phyloP scores from a whole-genome alignment of 2,797 vertebrate genomes.

The Platyrinchus mystaceus region DNA sequence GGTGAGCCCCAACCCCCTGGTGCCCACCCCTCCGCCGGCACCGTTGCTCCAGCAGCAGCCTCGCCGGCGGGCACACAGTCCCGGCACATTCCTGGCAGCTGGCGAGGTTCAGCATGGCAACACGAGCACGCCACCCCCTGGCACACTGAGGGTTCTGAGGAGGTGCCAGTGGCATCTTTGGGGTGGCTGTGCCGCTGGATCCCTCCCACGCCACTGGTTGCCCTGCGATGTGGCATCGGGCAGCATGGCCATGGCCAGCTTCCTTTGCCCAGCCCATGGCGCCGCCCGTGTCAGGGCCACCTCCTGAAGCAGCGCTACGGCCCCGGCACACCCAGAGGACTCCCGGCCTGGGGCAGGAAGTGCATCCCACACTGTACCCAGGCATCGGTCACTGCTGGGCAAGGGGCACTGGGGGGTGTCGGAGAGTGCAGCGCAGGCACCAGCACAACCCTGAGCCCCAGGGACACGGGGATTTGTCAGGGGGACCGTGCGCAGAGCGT shows the following conservation, averaged over 20 bases:
- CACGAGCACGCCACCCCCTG: background rate
- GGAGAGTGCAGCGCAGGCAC: background rate
- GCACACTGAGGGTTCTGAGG: background rate
- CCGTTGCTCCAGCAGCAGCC: slow-evolving; percentile 39
- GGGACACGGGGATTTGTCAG: fast-evolving
- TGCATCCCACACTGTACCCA: fast-evolving
- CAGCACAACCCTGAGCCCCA: background rate
- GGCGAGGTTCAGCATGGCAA: background rate
- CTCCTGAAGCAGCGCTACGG: background rate
- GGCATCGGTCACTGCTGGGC: background rate
- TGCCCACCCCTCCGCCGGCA: background rate
- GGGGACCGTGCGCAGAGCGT: background rate
- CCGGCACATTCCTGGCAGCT: background rate
- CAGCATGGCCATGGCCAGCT: fast-evolving
- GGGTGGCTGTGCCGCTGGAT: background rate
- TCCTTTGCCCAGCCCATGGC: background rate
- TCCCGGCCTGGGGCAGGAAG: fast-evolving
- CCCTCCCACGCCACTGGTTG: fast-evolving
- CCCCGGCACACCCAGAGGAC: fast-evolving
- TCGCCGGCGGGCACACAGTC: background rate
- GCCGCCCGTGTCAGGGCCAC: background rate
- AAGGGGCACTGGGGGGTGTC: too few relatives aligned
- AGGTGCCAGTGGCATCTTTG: background rate
- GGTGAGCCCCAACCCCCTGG: background rate
- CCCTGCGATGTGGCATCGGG: background rate